phyloP scores from a whole-genome alignment of 2,113 vertebrate genomes.

The Pluvianellus socialis region DNA sequence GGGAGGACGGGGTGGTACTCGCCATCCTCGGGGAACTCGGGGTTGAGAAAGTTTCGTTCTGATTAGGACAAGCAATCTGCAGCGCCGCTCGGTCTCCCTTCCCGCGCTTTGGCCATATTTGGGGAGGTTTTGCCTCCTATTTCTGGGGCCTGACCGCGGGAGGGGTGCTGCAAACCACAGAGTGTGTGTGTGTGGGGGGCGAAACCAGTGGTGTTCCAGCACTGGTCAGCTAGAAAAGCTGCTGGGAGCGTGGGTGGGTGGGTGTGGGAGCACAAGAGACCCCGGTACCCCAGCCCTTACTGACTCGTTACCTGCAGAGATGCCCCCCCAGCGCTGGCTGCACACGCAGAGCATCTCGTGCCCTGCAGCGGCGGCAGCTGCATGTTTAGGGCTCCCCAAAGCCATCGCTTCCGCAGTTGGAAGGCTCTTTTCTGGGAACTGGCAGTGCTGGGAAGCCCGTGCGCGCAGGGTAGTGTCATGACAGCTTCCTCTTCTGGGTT shows the following conservation, averaged over 20 bases:
- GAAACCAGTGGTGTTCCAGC: too few species aligned
- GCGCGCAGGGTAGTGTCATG: accelerated
- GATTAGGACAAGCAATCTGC: accelerated
- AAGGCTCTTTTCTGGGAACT: background rate
- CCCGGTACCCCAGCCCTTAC: background rate
- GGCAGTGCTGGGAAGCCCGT: accelerated
- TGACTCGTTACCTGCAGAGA: accelerated
- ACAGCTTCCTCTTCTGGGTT: background rate
- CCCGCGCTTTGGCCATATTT: accelerated
- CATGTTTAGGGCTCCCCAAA: accelerated
- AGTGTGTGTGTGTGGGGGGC: too few species aligned
- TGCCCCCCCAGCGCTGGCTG: background rate
- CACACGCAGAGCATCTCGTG: accelerated
- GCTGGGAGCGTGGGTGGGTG: accelerated
- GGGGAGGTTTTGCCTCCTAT: background rate
- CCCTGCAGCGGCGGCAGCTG: accelerated
- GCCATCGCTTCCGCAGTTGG: background rate
- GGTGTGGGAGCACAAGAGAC: background rate
- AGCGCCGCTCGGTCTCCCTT: accelerated
- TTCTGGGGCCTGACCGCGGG: accelerated
- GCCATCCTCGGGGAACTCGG: accelerated
- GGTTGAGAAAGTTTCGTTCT: background rate
- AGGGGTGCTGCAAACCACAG: background rate
- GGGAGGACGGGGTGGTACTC: accelerated
- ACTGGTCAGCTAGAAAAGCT: background rate